Evolutionary conservation across 2,888 invertebrate species (phyloP).

Genomic region (Koerneria pararmatus): DNA sequence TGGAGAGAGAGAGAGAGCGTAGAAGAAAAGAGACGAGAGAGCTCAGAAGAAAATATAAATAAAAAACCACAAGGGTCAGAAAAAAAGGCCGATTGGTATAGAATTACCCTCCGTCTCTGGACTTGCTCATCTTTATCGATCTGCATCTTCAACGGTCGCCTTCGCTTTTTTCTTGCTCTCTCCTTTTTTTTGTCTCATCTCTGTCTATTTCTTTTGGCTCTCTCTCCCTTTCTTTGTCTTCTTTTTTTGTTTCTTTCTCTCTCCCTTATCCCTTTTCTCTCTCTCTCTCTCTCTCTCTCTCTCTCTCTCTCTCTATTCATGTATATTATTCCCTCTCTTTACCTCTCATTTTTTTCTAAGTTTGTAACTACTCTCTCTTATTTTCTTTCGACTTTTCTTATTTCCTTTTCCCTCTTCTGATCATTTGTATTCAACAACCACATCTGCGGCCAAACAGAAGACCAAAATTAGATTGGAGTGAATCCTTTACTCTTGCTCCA

Average conservation of each 20-base stretch:
- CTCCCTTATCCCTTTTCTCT: too few relatives aligned
- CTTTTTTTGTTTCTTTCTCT: too few relatives aligned
- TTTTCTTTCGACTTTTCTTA: neutral
- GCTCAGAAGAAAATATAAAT: neutral
- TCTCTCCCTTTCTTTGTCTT: too few relatives aligned
- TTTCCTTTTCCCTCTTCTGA: neutral
- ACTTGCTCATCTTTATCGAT: neutral
- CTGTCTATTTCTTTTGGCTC: too few relatives aligned
- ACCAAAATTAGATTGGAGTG: too few relatives aligned
- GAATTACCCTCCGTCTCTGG: neutral
- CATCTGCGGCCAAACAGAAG: too few relatives aligned
- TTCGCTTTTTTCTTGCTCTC: neutral
- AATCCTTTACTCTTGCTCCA: too few relatives aligned
- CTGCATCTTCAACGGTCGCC: neutral
- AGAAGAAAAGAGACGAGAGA: neutral
- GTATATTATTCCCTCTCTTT: neutral
- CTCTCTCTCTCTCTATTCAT: neutral
- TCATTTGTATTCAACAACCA: too few relatives aligned
- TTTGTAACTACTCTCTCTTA: too few relatives aligned
- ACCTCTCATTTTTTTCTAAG: too few relatives aligned
- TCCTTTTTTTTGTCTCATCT: constrained; percentile 7
- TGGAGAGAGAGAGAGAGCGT: neutral
- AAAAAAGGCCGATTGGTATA: too few relatives aligned
- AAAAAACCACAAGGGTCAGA: neutral
- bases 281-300: too few relatives aligned